Percentiles rank a stretch among this genome's conserved stretches.
Evolutionary conservation across 2,888 invertebrate species (phyloP).

Genomic region (Drosophila monieri): DNA sequence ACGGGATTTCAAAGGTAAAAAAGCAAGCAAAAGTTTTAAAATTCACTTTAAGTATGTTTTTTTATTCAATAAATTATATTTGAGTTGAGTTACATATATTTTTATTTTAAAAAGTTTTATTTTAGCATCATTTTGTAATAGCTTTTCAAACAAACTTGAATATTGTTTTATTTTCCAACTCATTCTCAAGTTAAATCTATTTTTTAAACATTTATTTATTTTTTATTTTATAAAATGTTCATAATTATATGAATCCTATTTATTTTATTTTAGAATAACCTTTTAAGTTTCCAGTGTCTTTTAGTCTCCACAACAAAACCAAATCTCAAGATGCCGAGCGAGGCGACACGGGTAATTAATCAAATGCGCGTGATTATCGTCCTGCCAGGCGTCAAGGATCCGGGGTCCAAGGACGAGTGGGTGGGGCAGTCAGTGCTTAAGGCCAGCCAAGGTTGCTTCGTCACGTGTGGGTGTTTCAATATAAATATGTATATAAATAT

Average conservation of each 20-base stretch:
- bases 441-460: slow-evolving; percentile 40
- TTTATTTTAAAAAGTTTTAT: no score
- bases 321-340: slow-evolving; percentile 39
- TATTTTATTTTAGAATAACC: neutral
- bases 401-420: slow-evolving; percentile 26
- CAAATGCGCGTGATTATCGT: slow-evolving; percentile 80
- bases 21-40: no score
- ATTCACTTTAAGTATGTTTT: no score
- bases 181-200: no score
- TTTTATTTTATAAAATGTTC: no score
- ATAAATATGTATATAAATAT: neutral
- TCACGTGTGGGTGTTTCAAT: slow-evolving; percentile 26
- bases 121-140: no score
- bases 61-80: no score
- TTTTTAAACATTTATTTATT: no score
- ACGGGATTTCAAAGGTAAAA: no score
- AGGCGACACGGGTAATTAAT: slow-evolving; percentile 78
- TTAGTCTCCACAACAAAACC: neutral
- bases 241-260: neutral
- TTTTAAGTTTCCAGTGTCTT: slow-evolving; percentile 5
- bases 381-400: slow-evolving; percentile 25
- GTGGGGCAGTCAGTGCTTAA: neutral
- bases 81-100: no score
- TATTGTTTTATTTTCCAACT: no score
- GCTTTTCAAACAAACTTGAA: no score